Evolutionary conservation across 2,113 vertebrate species (phyloP).

Genomic region (Poeciliopsis occidentalis): DNA sequence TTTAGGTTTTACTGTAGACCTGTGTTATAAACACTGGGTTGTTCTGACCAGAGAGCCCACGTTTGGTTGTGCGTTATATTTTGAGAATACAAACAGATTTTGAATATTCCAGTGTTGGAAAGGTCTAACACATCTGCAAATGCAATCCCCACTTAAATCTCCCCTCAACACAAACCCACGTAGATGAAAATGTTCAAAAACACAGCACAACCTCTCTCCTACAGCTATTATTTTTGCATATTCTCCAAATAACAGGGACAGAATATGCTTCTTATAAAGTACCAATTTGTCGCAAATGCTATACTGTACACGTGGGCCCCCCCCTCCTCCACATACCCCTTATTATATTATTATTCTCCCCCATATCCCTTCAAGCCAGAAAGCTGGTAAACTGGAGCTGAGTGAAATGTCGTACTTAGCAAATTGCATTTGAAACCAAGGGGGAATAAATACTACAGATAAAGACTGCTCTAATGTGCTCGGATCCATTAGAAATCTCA

Average conservation of each 20-base stretch:
- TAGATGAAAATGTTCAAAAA: slow-evolving; percentile 11
- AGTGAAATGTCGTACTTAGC: slow-evolving; percentile 78
- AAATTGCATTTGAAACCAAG: slow-evolving; percentile 81
- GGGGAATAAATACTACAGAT: slow-evolving; percentile 83
- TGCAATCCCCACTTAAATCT: neutral
- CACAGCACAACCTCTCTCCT: neutral
- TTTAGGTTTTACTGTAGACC: neutral
- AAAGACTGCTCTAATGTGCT: slow-evolving; percentile 82
- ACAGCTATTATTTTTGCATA: slow-evolving; percentile 25
- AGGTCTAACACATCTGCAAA: neutral
- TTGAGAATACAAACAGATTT: neutral
- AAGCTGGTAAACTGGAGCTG: slow-evolving; percentile 55
- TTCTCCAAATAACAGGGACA: slow-evolving; percentile 34
- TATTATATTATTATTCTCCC: slow-evolving; percentile 54
- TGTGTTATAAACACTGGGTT: neutral
- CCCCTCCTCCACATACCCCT: neutral
- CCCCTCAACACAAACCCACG: neutral
- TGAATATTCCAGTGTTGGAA: neutral
- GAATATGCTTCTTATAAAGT: slow-evolving; percentile 47
- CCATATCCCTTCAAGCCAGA: slow-evolving; percentile 52
- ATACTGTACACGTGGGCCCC: slow-evolving; percentile 31
- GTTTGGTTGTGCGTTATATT: no score
- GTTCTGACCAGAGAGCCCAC: neutral
- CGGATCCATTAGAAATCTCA: slow-evolving; percentile 86
- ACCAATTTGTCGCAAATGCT: slow-evolving; percentile 59